phyloP scores from a whole-genome alignment of 2,797 vertebrate species.

The Sylvia borin region DNA sequence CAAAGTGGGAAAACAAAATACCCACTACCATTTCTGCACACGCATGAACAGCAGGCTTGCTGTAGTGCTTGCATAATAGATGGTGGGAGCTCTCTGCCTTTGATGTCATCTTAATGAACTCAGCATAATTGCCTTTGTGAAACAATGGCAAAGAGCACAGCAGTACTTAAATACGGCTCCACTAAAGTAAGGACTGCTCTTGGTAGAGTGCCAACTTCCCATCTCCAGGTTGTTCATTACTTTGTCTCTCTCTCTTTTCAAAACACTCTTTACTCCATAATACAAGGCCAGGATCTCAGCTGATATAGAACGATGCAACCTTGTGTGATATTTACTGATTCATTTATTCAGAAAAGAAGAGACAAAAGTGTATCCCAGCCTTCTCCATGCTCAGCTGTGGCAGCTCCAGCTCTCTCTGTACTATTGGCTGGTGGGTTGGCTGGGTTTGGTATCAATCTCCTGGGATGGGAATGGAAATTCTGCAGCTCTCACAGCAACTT shows the following conservation, averaged over 20 bases:
- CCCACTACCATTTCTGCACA: neutral
- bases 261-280: neutral
- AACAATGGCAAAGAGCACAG: slow-evolving; percentile 18
- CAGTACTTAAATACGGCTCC: neutral
- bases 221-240: neutral
- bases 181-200: neutral
- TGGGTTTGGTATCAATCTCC: neutral
- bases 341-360: neutral
- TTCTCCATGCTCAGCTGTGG: neutral
- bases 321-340: neutral
- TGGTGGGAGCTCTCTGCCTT: neutral
- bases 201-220: neutral
- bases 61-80: neutral
- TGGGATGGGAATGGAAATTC: neutral
- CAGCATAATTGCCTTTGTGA: neutral
- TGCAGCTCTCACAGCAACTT: neutral
- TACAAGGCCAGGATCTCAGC: neutral
- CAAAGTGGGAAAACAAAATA: neutral
- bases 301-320: neutral
- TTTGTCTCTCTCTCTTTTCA: neutral
- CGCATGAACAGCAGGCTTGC: neutral
- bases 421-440: neutral
- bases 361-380: neutral
- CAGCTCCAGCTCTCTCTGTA: neutral
- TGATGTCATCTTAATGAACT: slow-evolving; percentile 2